Evolutionary conservation across 2,797 vertebrate genomes (phyloP), one percentile per base, ranked within the genome.

Genomic region (Euphonia xanthogaster): DNA sequence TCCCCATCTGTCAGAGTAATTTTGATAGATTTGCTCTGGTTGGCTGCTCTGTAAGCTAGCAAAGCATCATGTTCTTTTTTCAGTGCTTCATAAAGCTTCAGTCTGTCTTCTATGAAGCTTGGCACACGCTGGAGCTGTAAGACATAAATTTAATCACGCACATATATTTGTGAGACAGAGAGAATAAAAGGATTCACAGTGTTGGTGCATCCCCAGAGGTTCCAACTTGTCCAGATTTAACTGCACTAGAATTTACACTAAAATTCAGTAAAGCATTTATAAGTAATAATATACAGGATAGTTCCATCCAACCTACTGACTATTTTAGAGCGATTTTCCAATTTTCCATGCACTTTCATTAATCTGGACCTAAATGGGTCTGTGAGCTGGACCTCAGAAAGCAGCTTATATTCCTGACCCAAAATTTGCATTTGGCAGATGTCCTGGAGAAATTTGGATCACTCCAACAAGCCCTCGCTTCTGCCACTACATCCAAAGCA

Each of bases 11-110:
- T 95, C 92, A 99, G 96, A 86, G 85, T 97, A 68, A 99, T 98
- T 27, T 96, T 97, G 93, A 99, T 98, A 35, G 96, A 54, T 19
- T 94, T 96, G 88, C 97, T 97, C 48, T 97, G 77, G 12, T 96
- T 96, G 62, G 95, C 94, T 4, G 97, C 98, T 94, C 95, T 98
- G 86, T 97, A 66, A 31, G 97, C 97, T 75, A 98, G 96, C 88
- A 99, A 97, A 37, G 97, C 96, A 57, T 99, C 98, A 1, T 98
- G 98, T 93, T 99, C 99, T 88, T 88, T 97, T 97, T 99, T 99
- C 97, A 99, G 95, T 35, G 85, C 76, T 92, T 98, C 98, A 15
- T 99, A 99, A 30, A 99, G 97, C 68, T 97, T 94, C 94, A 99
- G 95, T 51, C 99, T 98, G 67, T 98, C 98, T 13, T 98, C 58